Evolutionary conservation across 1,140 invertebrate species (phyloP).

Genomic region (Rhyacophila brunnea): DNA sequence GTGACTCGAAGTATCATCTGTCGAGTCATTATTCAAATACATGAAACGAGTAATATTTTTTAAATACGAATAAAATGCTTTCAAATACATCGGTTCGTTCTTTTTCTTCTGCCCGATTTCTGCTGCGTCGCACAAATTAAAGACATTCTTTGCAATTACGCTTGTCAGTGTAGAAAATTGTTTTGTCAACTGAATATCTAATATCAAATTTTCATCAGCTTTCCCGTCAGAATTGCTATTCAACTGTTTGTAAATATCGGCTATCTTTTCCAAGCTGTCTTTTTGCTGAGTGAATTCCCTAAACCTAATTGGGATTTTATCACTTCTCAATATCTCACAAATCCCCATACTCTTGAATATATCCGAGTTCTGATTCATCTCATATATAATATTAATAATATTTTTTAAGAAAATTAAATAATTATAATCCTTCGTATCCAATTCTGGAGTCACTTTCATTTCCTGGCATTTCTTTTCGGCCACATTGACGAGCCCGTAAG

Average conservation of each 20-base stretch:
- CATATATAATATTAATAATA: slow-evolving; percentile 49
- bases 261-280: slow-evolving; percentile 46
- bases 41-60: slow-evolving; percentile 47
- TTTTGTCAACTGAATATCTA: slow-evolving; percentile 14
- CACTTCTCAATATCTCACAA: slow-evolving; percentile 47
- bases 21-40: slow-evolving; percentile 39
- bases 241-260: slow-evolving; percentile 31
- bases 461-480: slow-evolving; percentile 51
- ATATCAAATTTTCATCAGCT: slow-evolving; percentile 40
- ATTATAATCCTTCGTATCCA: slow-evolving; percentile 48
- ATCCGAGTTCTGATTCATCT: slow-evolving; percentile 49
- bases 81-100: slow-evolving; percentile 44
- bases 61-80: slow-evolving; percentile 51
- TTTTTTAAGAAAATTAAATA: slow-evolving; percentile 52
- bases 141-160: slow-evolving; percentile 49
- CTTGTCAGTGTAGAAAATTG: slow-evolving; percentile 35
- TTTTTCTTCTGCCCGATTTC: slow-evolving; percentile 42
- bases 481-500: slow-evolving; percentile 51
- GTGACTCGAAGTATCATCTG: slow-evolving; percentile 17
- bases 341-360: slow-evolving; percentile 49
- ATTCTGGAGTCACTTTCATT: slow-evolving; percentile 44
- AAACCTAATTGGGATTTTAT: slow-evolving; percentile 49
- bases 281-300: slow-evolving; percentile 52
- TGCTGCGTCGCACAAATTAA: slow-evolving; percentile 41
- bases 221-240: slow-evolving; percentile 41